phyloP scores from a whole-genome alignment of 2,888 invertebrate species.

The Limnephilus lunatus region DNA sequence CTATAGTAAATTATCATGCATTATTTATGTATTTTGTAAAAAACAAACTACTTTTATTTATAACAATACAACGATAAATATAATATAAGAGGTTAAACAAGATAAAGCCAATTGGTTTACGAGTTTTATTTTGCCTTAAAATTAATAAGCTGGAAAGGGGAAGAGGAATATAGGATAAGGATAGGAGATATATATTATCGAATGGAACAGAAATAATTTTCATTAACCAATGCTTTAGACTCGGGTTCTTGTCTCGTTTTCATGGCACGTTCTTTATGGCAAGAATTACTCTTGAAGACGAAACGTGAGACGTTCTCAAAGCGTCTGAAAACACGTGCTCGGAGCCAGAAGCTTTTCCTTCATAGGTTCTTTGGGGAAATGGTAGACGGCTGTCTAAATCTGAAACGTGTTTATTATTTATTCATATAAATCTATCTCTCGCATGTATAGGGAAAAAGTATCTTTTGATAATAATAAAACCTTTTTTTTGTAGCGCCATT shows the following conservation, averaged over 20 bases:
- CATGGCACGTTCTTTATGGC: background rate
- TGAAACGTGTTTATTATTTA: background rate
- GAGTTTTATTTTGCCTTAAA: too few species aligned
- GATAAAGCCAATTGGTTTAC: too few species aligned
- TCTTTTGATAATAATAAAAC: too few species aligned
- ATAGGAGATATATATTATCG: too few species aligned
- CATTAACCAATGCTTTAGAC: background rate
- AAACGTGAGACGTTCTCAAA: background rate
- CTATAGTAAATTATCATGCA: background rate
- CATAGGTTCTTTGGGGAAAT: background rate
- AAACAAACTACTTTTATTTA: too few species aligned
- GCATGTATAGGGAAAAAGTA: background rate
- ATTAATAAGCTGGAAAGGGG: too few species aligned
- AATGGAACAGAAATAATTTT: background rate
- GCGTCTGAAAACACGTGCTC: background rate
- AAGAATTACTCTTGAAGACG: background rate
- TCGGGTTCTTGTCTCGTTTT: background rate
- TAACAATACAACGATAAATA: too few species aligned
- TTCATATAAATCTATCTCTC: background rate
- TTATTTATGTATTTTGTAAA: too few species aligned
- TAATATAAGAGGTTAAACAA: too few species aligned
- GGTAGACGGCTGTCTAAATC: background rate
- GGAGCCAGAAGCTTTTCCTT: background rate
- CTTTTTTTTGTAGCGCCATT: background rate
- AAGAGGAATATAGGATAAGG: too few species aligned